Evolutionary conservation across 2,797 vertebrate species (phyloP).

Genomic region (Sylvia borin): DNA sequence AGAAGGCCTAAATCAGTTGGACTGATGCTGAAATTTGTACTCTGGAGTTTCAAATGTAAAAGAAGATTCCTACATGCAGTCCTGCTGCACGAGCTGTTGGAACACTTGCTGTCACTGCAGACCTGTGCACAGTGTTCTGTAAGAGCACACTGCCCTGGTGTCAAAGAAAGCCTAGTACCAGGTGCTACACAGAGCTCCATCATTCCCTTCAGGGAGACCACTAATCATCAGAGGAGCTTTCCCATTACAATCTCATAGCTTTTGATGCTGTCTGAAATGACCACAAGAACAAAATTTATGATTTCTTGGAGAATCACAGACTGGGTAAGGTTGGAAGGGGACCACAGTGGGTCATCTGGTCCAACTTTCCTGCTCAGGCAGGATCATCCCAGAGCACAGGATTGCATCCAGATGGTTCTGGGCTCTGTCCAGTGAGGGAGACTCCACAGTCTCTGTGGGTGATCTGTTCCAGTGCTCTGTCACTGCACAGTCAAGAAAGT

Average conservation of each 20-base stretch:
- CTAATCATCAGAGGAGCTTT: not conserved
- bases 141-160: not conserved
- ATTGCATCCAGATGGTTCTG: fast-evolving
- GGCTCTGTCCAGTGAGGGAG: not conserved
- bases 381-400: not conserved
- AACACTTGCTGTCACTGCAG: not conserved
- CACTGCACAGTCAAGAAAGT: not conserved
- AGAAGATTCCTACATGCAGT: not conserved
- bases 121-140: not conserved
- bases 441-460: not conserved
- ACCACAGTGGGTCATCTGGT: not conserved
- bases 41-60: fast-evolving
- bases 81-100: fast-evolving
- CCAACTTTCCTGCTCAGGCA: no score
- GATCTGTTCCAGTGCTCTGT: not conserved
- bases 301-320: not conserved
- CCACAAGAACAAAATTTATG: not conserved
- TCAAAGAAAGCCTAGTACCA: not conserved
- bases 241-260: not conserved
- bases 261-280: not conserved
- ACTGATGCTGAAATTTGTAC: not conserved
- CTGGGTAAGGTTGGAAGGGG: not conserved
- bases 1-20: not conserved
- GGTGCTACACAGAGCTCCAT: fast-evolving
- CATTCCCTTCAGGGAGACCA: fast-evolving